Conservation (phyloP, 2,797 vertebrate species). For the Psittacula derbiana region DNA sequence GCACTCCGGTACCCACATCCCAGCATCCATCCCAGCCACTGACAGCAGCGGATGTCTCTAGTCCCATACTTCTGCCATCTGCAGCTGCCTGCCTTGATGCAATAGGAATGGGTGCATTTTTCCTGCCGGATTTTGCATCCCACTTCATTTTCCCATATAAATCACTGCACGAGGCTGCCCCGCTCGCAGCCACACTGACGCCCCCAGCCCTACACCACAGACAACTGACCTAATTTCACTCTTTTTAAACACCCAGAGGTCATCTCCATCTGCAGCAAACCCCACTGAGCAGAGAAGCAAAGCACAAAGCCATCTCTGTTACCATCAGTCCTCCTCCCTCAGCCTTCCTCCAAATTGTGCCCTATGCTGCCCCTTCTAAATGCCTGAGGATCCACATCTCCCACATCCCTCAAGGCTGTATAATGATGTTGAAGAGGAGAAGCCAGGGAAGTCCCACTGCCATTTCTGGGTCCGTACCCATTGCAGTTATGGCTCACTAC, state of each 20-base stretch:
- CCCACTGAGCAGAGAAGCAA: not conserved
- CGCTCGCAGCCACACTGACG: not conserved
- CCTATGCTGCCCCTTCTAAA: not conserved
- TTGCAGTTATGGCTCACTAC: not conserved
- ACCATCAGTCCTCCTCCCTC: not conserved
- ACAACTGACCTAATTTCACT: slow-evolving; percentile 53
- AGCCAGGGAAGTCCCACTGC: not conserved
- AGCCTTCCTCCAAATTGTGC: not conserved
- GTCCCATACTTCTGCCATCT: not conserved
- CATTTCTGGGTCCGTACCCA: accelerated
- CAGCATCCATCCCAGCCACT: not conserved
- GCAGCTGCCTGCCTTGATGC: not conserved
- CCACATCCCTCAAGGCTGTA: not conserved
- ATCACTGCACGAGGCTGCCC: not conserved
- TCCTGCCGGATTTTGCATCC: not conserved
- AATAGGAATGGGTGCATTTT: accelerated
- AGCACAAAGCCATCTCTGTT: not conserved
- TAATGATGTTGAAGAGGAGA: not conserved
- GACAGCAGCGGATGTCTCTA: not conserved
- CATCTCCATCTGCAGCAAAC: slow-evolving; percentile 15
- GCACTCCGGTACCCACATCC: not conserved
- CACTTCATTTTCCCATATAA: not conserved
- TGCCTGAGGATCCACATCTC: not conserved
- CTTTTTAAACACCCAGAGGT: slow-evolving; percentile 42
- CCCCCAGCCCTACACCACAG: slow-evolving; percentile 26